phyloP scores from a whole-genome alignment of 2,797 vertebrate species.

The Lagodon rhomboides region DNA sequence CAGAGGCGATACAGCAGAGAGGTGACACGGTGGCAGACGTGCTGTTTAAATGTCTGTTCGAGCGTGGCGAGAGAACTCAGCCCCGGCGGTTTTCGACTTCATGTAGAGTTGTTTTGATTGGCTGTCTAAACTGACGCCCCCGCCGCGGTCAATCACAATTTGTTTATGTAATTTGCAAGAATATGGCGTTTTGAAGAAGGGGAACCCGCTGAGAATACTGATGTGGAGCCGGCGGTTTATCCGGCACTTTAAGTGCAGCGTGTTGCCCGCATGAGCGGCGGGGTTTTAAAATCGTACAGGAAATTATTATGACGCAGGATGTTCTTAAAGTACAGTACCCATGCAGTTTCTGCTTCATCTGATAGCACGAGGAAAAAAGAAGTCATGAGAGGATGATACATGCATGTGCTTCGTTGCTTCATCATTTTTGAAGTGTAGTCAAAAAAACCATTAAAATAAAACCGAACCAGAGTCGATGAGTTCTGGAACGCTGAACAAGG shows the following conservation, averaged over 20 bases:
- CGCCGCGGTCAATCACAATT: constrained; percentile 65
- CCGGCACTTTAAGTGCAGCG: constrained; percentile 30
- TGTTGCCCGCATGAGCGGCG: constrained; percentile 18
- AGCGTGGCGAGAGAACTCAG: constrained; percentile 47
- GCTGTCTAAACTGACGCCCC: constrained; percentile 61
- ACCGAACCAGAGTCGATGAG: no score
- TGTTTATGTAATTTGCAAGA: constrained; percentile 68
- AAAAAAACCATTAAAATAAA: neutral
- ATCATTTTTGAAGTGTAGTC: neutral
- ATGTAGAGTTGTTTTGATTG: constrained; percentile 69
- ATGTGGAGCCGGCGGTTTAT: constrained; percentile 60
- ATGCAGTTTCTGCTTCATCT: no score
- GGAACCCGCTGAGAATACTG: constrained; percentile 54
- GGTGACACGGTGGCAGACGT: constrained; percentile 41
- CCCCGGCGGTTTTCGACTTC: constrained; percentile 43
- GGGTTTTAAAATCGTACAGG: constrained; percentile 27
- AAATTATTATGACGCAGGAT: constrained; percentile 37
- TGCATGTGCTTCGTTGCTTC: neutral
- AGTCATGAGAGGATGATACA: neutral
- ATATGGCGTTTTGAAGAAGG: constrained; percentile 52
- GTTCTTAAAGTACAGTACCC: constrained; percentile 8
- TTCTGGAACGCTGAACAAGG: no score
- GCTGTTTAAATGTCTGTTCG: constrained; percentile 55
- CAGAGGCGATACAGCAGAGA: constrained; percentile 26
- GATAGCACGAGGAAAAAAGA: no score